phyloP scores from a whole-genome alignment of 1,140 invertebrate genomes.

The Solen grandis region DNA sequence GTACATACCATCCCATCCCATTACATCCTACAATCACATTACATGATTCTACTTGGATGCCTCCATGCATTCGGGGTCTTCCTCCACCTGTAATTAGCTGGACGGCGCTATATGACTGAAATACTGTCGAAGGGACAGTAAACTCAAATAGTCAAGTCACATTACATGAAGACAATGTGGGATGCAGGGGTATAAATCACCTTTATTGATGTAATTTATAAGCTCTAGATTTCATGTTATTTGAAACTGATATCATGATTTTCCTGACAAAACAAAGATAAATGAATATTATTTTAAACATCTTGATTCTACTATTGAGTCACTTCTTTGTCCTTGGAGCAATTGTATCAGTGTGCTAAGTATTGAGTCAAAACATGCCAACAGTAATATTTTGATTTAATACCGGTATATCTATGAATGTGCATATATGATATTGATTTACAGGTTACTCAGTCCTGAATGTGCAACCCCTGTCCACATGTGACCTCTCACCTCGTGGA shows the following conservation, averaged over 20 bases:
- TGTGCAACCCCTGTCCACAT: slow-evolving; percentile 57
- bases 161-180: too few species aligned
- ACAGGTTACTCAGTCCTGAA: slow-evolving; percentile 52
- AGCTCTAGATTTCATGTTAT: neutral
- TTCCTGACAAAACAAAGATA: neutral
- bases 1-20: too few species aligned
- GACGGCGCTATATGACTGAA: too few species aligned
- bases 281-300: neutral
- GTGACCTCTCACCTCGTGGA: slow-evolving; percentile 29
- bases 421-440: neutral
- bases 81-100: too few species aligned
- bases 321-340: neutral
- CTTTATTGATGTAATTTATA: neutral
- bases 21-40: too few species aligned
- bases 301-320: neutral
- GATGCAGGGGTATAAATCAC: neutral
- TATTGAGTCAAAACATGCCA: too few species aligned
- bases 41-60: too few species aligned
- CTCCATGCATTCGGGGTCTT: too few species aligned
- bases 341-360: neutral
- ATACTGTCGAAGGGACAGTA: too few species aligned
- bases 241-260: neutral
- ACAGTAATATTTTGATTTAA: too few species aligned
- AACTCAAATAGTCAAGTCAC: too few species aligned
- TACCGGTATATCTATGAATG: neutral